A percentile compares a stretch with the other conserved stretches of the same genome.
Evolutionary conservation across 2,888 invertebrate species (phyloP).

Genomic region (Lycophotia porphyrea): DNA sequence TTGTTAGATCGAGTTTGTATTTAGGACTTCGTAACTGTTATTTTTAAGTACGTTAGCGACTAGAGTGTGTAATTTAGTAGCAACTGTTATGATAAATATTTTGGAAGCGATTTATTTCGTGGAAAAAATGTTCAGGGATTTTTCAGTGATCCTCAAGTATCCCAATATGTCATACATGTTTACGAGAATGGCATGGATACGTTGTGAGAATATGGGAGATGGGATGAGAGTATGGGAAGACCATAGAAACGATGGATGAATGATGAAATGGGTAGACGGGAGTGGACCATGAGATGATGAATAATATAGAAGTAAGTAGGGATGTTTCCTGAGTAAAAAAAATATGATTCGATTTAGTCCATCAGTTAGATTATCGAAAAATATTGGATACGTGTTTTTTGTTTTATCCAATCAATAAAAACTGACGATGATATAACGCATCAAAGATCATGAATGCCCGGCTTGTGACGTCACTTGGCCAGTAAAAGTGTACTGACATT

Average conservation of each 20-base stretch:
- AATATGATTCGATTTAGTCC: too few species aligned
- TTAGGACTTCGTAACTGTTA: slow-evolving; percentile 4
- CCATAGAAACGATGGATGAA: not conserved
- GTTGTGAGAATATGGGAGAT: not conserved
- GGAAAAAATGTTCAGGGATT: not conserved
- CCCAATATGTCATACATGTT: not conserved
- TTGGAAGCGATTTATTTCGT: not conserved
- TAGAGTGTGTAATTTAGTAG: slow-evolving; percentile 14
- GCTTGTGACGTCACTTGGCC: too few species aligned
- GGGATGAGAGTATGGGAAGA: not conserved
- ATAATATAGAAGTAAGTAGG: too few species aligned
- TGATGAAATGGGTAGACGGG: not conserved
- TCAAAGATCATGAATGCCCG: too few species aligned
- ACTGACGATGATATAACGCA: too few species aligned
- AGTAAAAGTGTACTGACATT: too few species aligned
- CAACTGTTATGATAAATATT: slow-evolving; percentile 4
- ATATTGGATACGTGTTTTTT: too few species aligned
- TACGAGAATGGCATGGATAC: not conserved
- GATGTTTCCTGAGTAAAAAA: too few species aligned
- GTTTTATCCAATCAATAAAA: too few species aligned
- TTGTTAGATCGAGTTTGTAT: slow-evolving; percentile 8
- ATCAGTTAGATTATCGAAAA: too few species aligned
- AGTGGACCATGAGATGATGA: not conserved
- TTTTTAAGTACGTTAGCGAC: slow-evolving; percentile 25
- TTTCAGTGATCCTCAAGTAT: not conserved